A percentile compares a stretch with the other conserved stretches of the same genome.
Conservation (phyloP, 2,113 vertebrate species). For the Trochalopteron elliotii region DNA sequence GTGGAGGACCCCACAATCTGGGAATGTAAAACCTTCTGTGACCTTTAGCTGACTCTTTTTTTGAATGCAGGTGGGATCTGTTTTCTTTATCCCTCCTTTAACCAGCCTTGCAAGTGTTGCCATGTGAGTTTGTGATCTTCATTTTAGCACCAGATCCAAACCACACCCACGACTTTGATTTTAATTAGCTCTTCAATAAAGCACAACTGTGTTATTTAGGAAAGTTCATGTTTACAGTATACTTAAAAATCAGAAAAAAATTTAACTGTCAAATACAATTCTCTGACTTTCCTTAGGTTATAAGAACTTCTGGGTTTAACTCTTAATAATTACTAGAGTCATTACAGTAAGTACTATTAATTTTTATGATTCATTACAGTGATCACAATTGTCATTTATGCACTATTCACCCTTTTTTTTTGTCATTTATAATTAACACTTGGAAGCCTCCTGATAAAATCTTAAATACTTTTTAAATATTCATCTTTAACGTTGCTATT, state of each 20-base stretch:
- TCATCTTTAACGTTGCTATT: neutral
- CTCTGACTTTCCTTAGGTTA: neutral
- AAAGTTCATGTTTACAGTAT: neutral
- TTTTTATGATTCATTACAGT: neutral
- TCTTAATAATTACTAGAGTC: neutral
- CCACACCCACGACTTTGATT: neutral
- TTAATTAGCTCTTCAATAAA: neutral
- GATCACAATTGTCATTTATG: neutral
- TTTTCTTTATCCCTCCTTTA: neutral
- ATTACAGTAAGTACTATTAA: neutral
- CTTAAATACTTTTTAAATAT: neutral
- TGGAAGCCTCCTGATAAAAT: neutral
- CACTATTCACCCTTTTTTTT: neutral
- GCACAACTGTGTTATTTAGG: neutral
- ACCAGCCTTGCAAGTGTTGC: neutral
- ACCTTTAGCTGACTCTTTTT: neutral
- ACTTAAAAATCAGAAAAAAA: neutral
- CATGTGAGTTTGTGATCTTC: neutral
- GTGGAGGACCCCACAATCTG: neutral
- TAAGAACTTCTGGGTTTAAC: neutral
- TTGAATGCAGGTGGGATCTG: neutral
- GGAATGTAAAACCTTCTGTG: neutral
- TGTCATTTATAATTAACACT: neutral
- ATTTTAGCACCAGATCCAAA: neutral
- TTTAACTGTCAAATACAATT: neutral